Percentiles rank a stretch among this genome's conserved stretches.
Conservation (phyloP, 2,888 invertebrate species). For the Volucella bombylans region DNA sequence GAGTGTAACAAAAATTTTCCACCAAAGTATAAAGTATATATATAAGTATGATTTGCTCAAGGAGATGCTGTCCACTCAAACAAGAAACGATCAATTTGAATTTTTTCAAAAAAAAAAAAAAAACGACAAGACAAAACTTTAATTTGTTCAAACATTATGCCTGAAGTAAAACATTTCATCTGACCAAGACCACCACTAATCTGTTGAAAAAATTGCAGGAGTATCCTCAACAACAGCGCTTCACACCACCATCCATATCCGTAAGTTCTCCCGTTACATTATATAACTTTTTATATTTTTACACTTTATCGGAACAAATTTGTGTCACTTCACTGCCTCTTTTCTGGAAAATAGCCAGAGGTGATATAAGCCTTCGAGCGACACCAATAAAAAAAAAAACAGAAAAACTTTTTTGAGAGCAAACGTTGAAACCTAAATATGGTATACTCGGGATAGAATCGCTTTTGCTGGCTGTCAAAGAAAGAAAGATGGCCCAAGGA, state of each 20-base stretch:
- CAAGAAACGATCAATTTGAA: too few species aligned
- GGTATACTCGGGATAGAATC: conserved; percentile 65
- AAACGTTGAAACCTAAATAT: conserved; percentile 66
- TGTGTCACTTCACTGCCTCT: conserved; percentile 37
- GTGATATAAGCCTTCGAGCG: conserved; percentile 58
- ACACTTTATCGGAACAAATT: conserved; percentile 54
- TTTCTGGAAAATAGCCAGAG: conserved; percentile 66
- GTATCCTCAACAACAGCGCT: too few species aligned
- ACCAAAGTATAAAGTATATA: too few species aligned
- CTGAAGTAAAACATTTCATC: conserved; percentile 21
- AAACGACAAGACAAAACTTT: not conserved
- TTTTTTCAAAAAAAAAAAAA: not conserved
- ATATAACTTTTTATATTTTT: conserved; percentile 22
- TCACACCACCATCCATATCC: conserved; percentile 8
- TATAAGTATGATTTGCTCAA: too few species aligned
- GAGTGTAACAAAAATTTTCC: too few species aligned
- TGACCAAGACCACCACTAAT: conserved; percentile 24
- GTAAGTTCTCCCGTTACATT: not conserved
- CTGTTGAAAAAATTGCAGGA: conserved; percentile 11
- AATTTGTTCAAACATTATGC: not conserved
- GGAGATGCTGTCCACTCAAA: too few species aligned
- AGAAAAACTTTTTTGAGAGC: conserved; percentile 48
- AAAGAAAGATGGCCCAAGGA: conserved; percentile 61
- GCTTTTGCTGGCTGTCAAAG: conserved; percentile 62
- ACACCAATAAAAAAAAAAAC: conserved; percentile 15